Base-by-base conservation (phyloP, 2,113 vertebrate species). In the Chloropsis hardwickii region DNA sequence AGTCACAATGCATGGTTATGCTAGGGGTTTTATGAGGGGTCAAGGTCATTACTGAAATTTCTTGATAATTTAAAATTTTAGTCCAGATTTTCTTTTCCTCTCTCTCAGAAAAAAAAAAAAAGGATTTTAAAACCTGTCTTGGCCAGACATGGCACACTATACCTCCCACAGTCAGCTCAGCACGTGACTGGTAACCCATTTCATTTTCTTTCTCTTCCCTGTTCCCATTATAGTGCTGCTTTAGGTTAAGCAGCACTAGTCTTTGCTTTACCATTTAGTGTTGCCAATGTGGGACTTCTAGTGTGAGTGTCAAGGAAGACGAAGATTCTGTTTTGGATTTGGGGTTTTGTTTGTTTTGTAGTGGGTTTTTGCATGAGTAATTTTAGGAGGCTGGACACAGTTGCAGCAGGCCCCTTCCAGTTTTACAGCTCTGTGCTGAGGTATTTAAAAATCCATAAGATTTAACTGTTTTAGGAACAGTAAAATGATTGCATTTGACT, bases 361-460 rank as follows among this genome's bases (percentile, higher is more conserved):
- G 6, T 2, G 4, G 0, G 7, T 60, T 64, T 81, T 58, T 28
- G 0, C 39, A 51, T 2, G 1, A 35, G 6, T 27, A 53, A 35
- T 81, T 92, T 72, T 39, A 78, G 50, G 17, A 42, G 5, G 5
- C 16, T 69, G 37, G 40, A 65, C 17, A 60, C 4, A 40, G 8
- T 54, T 57, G 10, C 22, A 73, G 22, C 28, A 91, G 20, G 23
- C 5, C 3, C 13, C 7, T 84, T 45, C 15, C 20, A 29, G 13
- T 70, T 85, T 65, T 74, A 66, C 29, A 35, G 8, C 37, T 12
- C 25, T 51, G 10, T 37, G 23, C 33, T 21, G 20, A 90, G 7
- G 5, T 61, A 81, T 47, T 84, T 61, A 42, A 84, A 89, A 58
- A 70, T 62, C 23, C 48, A 7, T 20, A 40, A 27, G 10, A 42